Evolutionary conservation across 2,113 vertebrate genomes (phyloP).

Genomic region (Cephalopterus ornatus): DNA sequence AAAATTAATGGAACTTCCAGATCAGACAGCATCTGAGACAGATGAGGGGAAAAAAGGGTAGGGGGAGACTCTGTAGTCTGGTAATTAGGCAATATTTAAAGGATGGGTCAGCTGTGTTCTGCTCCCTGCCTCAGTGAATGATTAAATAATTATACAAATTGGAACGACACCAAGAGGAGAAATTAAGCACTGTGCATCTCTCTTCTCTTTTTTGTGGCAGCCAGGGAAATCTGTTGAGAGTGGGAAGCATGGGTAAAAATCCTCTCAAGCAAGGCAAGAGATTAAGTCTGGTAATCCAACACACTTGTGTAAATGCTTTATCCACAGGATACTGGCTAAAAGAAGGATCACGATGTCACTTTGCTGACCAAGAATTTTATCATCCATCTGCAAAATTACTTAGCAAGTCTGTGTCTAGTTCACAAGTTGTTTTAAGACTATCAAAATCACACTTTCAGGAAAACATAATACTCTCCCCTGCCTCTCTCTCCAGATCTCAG

Average conservation of each 20-base stretch:
- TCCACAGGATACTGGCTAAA: background rate
- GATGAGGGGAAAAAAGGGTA: background rate
- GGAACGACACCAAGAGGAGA: background rate
- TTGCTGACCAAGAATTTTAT: background rate
- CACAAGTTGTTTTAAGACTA: background rate
- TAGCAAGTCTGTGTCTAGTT: background rate
- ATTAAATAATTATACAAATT: conserved; percentile 10
- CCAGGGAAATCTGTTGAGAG: background rate
- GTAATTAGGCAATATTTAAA: conserved; percentile 19
- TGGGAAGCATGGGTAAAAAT: background rate
- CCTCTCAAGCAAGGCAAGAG: conserved; percentile 2
- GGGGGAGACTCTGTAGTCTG: background rate
- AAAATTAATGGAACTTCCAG: background rate
- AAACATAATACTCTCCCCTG: background rate
- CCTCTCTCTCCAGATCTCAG: background rate
- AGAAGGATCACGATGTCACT: background rate
- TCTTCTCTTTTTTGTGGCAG: background rate
- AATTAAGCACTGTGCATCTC: background rate
- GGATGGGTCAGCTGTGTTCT: background rate
- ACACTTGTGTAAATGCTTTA: background rate
- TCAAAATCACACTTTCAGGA: background rate
- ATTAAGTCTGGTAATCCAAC: conserved; percentile 25
- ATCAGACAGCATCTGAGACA: background rate
- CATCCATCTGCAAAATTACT: background rate
- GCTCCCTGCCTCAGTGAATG: background rate